phyloP scores from a whole-genome alignment of 2,888 invertebrate genomes.

The Ptychoptera albimana region DNA sequence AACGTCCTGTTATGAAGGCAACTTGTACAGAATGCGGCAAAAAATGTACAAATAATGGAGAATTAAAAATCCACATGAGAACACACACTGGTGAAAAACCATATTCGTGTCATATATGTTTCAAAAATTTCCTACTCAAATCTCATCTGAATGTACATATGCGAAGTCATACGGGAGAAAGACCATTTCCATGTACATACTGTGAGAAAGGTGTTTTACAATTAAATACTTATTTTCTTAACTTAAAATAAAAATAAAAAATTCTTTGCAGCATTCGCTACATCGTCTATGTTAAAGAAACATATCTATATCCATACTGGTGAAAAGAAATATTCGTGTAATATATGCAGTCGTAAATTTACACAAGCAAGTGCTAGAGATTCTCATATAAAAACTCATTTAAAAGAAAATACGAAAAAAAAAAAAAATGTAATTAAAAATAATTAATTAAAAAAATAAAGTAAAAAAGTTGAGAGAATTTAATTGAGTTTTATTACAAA shows the following conservation, averaged over 20 bases:
- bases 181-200: slow-evolving; percentile 7
- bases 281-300: slow-evolving; percentile 4
- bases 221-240: no score
- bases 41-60: slow-evolving; percentile 5
- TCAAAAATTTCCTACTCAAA: slow-evolving; percentile 6
- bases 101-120: slow-evolving; percentile 7
- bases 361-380: slow-evolving; percentile 7
- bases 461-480: no score
- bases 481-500: no score
- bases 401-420: background rate
- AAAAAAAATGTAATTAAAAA: background rate
- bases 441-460: no score
- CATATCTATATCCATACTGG: slow-evolving; percentile 9
- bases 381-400: slow-evolving; percentile 7
- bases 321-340: slow-evolving; percentile 8
- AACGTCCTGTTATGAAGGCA: slow-evolving; percentile 4
- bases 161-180: slow-evolving; percentile 9
- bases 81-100: slow-evolving; percentile 9
- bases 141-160: slow-evolving; percentile 9
- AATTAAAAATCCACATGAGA: slow-evolving; percentile 8
- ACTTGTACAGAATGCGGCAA: slow-evolving; percentile 7
- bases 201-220: slow-evolving; percentile 1
- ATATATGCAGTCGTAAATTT: slow-evolving; percentile 8
- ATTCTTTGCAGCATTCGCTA: slow-evolving; percentile 1
- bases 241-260: no score